Base-by-base conservation (phyloP, 1,140 invertebrate species). In the Caenorhabditis briggsae region DNA sequence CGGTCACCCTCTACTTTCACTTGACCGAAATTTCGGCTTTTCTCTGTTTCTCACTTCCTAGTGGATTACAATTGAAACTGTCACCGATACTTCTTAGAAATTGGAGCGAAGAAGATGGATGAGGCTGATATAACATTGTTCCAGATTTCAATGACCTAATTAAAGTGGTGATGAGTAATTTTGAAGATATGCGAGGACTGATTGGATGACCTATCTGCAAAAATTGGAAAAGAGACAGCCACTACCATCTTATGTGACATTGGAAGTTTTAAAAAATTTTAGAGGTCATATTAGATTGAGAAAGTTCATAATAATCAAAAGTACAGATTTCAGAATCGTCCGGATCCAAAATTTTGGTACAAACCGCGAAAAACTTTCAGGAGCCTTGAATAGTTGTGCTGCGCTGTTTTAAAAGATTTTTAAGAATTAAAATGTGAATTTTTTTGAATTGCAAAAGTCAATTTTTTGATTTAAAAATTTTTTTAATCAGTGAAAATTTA, bases 11-110 rank as follows among this genome's bases (percentile, higher is more conserved):
- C 33, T 1, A 50, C 70, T 78, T 78, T 78, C 70, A 78, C 70
- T 78, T 78, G 70, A 78, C 70, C 70, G 70, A 78, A 50, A 78
- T 78, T 78, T 50, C 9, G 46, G 43, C 33, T 78, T 78, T 46
- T 50, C 46, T 46, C 46, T 78, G 41, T 78, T 9, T n/a, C 70
- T 33, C 46, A 50, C 50, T 20, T 70, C 59, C 59, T 23, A 78
- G 48, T 53, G 70, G 46, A 78, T 78, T 78, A 78, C 46, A 23
- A 2, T 12, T n/a, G 23, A n/a, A 78, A 70, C 18, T 43, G 64
- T 43, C 33, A 70, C 33, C 33, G 46, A 78, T 78, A 78, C 70
- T 78, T 33, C 70, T 78, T n/a, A 78, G 70, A 78, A 78, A 78
- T 12, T 50, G 70, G 70, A 78, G 53, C 50, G 70, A 78, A 11